Evolutionary conservation across 2,797 vertebrate genomes (phyloP).

Genomic region (Buphagus erythrorhynchus): DNA sequence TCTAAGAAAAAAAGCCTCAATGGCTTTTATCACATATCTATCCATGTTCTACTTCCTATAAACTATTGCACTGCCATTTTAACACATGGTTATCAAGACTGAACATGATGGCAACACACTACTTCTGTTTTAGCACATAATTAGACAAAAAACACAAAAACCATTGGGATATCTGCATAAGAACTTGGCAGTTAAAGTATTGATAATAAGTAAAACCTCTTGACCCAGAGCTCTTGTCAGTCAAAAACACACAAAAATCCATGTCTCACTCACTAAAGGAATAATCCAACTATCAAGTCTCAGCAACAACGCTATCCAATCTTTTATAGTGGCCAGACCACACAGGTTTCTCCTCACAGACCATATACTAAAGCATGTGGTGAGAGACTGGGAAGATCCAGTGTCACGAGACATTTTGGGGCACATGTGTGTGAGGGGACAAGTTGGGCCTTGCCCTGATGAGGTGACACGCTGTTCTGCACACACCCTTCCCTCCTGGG

Average conservation of each 20-base stretch:
- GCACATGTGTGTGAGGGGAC: fast-evolving
- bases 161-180: neutral
- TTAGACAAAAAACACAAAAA: neutral
- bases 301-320: neutral
- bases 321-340: neutral
- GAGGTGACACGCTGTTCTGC: neutral
- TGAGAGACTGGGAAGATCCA: neutral
- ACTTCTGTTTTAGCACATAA: neutral
- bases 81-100: neutral
- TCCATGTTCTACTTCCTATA: neutral
- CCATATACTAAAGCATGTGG: neutral
- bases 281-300: neutral
- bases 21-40: neutral
- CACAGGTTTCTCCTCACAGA: neutral
- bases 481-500: neutral
- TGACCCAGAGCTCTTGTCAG: neutral
- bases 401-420: neutral
- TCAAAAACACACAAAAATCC: neutral
- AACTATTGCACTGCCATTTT: neutral
- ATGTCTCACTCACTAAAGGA: neutral
- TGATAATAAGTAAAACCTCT: neutral
- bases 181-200: neutral
- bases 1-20: neutral
- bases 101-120: neutral
- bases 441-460: too few relatives aligned